Base-by-base conservation (phyloP, 2,113 vertebrate species). In the Ceyx margarethae region DNA sequence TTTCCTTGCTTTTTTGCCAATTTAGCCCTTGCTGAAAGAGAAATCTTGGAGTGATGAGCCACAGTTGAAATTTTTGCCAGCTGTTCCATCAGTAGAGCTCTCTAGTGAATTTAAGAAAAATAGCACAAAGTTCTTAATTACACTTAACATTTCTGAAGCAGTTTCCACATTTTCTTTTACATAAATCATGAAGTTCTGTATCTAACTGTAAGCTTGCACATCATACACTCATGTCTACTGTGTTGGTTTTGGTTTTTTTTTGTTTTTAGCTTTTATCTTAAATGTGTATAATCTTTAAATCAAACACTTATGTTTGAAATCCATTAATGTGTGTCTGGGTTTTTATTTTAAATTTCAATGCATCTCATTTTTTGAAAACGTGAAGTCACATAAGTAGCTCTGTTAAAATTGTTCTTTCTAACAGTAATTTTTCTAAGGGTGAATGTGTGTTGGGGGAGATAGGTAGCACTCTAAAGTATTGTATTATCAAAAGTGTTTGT, bases 401-500 rank as follows among this genome's bases (percentile, higher is more conserved):
- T 90, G 62, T 83, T 50, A 50, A 64, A 23, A 56, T 15, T 67
- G 9, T 29, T 84, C 64, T 94, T 91, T 69, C 53, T 92, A 60
- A 86, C 87, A 11, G 22, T 64, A 80, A 40, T 53, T 91, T 93
- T 61, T 85, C 5, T 89, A 73, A 93, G 72, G 33, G 69, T 91
- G 20, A 67, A 66, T 90, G 42, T 84, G 60, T 96, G 29, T 92
- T 95, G 89, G 62, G 91, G 91, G 82, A 95, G 87, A 81, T 66
- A 96, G 95, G 75, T 85, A 96, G 91, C 42, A 13, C 48, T 94
- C 81, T 82, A 1, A 96, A 94, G 81, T 94, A 90, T 93, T 93
- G 96, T 84, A 95, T 93, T 95, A 96, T 95, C 88, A 93, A 95
- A 96, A 96, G 96, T 97, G 88, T 96, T 93, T 96, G 90, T 95